Evolutionary conservation across 2,888 invertebrate species (phyloP).

Genomic region (Drosophila nigritarsus): DNA sequence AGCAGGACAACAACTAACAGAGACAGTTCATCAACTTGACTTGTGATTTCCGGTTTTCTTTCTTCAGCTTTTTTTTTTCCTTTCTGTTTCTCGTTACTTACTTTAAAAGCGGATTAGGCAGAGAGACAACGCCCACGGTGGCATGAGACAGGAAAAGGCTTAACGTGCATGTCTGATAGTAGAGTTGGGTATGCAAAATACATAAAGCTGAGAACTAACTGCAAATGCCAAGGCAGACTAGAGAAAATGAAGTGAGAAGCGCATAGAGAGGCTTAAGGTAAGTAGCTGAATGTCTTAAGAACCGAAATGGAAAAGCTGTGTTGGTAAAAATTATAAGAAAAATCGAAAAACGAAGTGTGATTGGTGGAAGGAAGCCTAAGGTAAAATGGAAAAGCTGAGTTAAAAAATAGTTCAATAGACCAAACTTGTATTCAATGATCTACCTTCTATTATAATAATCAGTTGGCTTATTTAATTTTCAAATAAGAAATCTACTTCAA

Average conservation of each 20-base stretch:
- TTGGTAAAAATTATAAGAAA: background rate
- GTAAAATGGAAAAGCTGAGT: background rate
- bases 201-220: slow-evolving; percentile 12
- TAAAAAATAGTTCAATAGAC: background rate
- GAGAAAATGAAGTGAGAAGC: slow-evolving; percentile 16
- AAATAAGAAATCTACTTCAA: slow-evolving; percentile 6
- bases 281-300: background rate
- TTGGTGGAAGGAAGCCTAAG: background rate
- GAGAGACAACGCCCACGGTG: slow-evolving; percentile 75
- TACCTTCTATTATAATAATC: background rate
- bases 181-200: slow-evolving; percentile 62
- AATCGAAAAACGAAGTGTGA: background rate
- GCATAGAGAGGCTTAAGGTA: background rate
- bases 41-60: slow-evolving; percentile 77
- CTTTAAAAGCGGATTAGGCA: slow-evolving; percentile 77
- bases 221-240: background rate
- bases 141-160: slow-evolving; percentile 60
- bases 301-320: background rate
- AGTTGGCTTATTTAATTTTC: background rate
- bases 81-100: slow-evolving; percentile 56
- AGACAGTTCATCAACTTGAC: slow-evolving; percentile 78
- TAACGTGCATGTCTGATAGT: slow-evolving; percentile 72
- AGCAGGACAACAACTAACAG: slow-evolving; percentile 41
- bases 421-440: slow-evolving; percentile 24
- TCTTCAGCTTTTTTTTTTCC: slow-evolving; percentile 10